Conservation (phyloP, 1,140 invertebrate species). For the Drosophila nannoptera region DNA sequence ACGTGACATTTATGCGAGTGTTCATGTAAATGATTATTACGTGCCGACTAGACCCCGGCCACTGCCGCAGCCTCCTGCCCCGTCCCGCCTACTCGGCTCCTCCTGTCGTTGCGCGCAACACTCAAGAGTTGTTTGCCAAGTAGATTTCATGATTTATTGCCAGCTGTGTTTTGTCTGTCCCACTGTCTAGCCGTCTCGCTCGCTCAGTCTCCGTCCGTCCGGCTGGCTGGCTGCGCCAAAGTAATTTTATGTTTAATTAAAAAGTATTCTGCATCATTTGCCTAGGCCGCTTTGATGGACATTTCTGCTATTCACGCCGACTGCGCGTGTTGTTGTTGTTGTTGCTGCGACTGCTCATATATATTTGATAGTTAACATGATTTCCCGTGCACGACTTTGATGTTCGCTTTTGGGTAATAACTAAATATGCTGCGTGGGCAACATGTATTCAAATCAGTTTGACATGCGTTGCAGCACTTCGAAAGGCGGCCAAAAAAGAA, state of each 20-base stretch:
- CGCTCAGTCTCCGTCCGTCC: neutral
- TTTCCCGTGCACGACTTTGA: constrained; percentile 71
- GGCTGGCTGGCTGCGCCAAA: constrained; percentile 43
- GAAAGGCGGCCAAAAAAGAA: constrained; percentile 22
- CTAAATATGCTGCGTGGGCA: constrained; percentile 60
- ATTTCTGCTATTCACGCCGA: constrained; percentile 65
- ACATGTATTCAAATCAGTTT: constrained; percentile 60
- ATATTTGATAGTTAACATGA: constrained; percentile 76
- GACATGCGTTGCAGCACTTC: constrained; percentile 43
- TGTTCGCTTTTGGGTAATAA: constrained; percentile 59
- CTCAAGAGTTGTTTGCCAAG: constrained; percentile 54
- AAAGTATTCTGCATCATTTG: constrained; percentile 73
- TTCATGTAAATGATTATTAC: constrained; percentile 78
- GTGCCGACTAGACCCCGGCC: constrained; percentile 49
- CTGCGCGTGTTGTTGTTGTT: constrained; percentile 29
- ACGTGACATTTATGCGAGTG: constrained; percentile 77
- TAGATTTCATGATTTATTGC: constrained; percentile 75
- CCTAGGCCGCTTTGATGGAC: constrained; percentile 60
- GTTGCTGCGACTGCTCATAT: constrained; percentile 52
- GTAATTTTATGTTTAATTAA: constrained; percentile 77
- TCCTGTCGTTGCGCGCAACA: neutral
- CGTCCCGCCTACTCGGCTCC: neutral
- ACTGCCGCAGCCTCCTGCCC: constrained; percentile 1
- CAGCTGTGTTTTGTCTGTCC: constrained; percentile 44
- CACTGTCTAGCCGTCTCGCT: constrained; percentile 9